Evolutionary conservation across 2,113 vertebrate genomes (phyloP).

Genomic region (Columba janthina): DNA sequence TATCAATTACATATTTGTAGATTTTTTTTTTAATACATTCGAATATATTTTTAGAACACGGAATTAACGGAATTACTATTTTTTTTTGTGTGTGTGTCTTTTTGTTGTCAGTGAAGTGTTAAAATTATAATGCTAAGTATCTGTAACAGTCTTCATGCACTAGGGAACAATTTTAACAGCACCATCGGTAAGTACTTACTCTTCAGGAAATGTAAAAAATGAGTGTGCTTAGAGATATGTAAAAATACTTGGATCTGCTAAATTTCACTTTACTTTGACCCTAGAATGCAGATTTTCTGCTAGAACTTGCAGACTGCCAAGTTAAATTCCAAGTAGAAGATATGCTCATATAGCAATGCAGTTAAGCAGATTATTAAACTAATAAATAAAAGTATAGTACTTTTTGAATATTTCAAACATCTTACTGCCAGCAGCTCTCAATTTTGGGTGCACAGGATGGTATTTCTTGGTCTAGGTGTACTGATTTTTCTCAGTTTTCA

Average conservation of each 20-base stretch:
- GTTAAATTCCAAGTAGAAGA: background rate
- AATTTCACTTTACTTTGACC: background rate
- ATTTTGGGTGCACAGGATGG: background rate
- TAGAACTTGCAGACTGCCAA: background rate
- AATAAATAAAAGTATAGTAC: background rate
- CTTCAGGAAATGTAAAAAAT: background rate
- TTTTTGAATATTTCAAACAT: background rate
- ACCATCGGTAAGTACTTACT: background rate
- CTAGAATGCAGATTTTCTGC: background rate
- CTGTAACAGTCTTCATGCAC: background rate
- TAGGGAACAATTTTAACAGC: background rate
- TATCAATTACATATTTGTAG: background rate
- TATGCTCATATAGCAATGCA: background rate
- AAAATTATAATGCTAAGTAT: background rate
- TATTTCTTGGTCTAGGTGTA: background rate
- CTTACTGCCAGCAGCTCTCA: background rate
- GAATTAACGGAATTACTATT: background rate
- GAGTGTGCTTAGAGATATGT: background rate
- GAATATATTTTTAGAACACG: background rate
- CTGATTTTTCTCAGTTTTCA: background rate
- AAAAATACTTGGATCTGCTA: background rate
- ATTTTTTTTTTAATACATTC: background rate
- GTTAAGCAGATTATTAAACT: background rate
- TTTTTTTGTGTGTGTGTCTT: background rate
- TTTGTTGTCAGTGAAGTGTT: background rate